Base-by-base conservation (phyloP, 1,140 invertebrate species). In the Orussus abietinus region DNA sequence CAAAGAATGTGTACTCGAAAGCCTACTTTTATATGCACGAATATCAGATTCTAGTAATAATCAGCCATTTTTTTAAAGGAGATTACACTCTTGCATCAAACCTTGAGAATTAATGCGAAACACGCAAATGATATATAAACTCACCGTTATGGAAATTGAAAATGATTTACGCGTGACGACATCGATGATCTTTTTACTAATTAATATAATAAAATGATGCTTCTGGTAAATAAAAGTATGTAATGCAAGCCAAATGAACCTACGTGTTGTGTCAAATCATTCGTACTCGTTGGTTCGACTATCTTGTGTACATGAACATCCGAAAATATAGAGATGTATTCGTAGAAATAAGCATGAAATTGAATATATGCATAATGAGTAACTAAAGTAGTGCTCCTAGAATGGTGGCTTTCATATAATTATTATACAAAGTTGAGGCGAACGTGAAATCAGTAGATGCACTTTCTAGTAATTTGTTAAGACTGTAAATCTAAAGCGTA, bases 181-280 rank as follows among this genome's bases (percentile, higher is more conserved):
- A 53, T 37, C 34, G 51, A 56, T 53, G 44, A 65, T 48, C 57
- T 72, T 72, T 72, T 70, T 69, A 69, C 59, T 64, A 56, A 66
- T 61, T 59, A 48, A 47, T 62, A 55, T 55, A 58, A 57, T 60
- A 58, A 60, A 55, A 48, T 52, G 36, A 69, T 55, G 64, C 61
- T 69, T 67, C 51, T 63, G 57, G 51, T 59, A 53, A 69, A 60
- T 55, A 66, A 69, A 62, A 48, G 59, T 53, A 55, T 66, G 55
- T 67, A 66, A 64, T 58, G 60, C 59, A 63, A 64, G 60, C 53
- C 42, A 63, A 65, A 62, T 41, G 48, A 47, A 59, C 46, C 50
- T 53, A 51, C 51, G 57, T 59, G 51, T 62, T 64, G 59, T 64
- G 55, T 66, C 53, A 56, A 59, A 64, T 66, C 47, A 66, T 62